These are phyloP conservation scores for Callipepla californica DNA, from an alignment of 2,113 vertebrate species.

Conservation along the genomic window DNA sequence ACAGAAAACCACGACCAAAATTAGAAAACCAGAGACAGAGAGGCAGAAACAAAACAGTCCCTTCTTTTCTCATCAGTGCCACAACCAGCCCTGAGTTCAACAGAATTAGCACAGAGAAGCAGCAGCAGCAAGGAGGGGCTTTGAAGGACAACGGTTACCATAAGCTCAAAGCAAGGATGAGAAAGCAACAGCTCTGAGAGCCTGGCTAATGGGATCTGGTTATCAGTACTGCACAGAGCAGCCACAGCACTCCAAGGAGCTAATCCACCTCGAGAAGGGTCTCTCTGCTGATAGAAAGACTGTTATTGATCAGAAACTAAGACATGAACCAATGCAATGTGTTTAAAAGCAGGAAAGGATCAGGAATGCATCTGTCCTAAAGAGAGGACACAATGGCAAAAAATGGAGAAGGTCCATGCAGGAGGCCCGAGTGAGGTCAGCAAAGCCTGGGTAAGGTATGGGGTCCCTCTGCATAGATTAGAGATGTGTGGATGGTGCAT, in stretches of 20 bases:
- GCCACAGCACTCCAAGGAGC: neutral
- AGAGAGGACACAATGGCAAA: accelerated
- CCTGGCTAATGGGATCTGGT: accelerated
- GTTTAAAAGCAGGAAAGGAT: neutral
- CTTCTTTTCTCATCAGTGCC: neutral
- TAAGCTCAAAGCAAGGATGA: neutral
- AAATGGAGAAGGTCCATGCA: no score
- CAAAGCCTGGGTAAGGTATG: neutral
- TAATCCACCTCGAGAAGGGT: neutral
- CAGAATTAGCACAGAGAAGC: neutral
- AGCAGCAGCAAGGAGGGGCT: neutral
- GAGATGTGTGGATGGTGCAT: neutral
- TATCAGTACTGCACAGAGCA: neutral
- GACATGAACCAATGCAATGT: accelerated
- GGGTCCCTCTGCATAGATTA: neutral
- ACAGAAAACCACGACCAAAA: neutral
- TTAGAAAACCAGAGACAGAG: neutral
- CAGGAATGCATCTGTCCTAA: accelerated
- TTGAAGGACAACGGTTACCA: accelerated
- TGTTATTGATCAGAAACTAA: neutral
- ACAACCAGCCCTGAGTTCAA: neutral
- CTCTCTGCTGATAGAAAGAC: neutral
- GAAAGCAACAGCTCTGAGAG: accelerated
- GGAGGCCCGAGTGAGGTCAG: neutral
- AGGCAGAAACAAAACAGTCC: neutral